Evolutionary conservation across 2,797 vertebrate species (phyloP).

Genomic region (Caiman crocodilus): DNA sequence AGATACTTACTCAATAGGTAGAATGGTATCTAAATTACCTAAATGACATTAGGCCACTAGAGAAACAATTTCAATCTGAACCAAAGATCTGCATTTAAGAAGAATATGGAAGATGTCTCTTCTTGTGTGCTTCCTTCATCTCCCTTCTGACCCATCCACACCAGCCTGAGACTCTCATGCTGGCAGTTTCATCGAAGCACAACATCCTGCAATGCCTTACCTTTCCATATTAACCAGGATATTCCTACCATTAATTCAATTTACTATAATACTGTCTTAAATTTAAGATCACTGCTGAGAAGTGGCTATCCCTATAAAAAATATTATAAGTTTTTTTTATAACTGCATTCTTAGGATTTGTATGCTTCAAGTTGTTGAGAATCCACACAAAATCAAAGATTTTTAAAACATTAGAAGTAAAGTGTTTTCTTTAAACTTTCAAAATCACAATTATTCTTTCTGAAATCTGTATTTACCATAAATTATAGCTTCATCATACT

Average conservation of each 20-base stretch:
- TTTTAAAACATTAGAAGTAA: background rate
- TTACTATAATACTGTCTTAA: background rate
- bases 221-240: fast-evolving
- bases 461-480: background rate
- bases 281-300: background rate
- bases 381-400: background rate
- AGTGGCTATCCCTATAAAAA: background rate
- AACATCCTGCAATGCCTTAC: fast-evolving
- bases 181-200: background rate
- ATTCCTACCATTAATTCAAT: background rate
- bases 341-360: background rate
- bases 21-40: no score
- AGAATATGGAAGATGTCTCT: background rate
- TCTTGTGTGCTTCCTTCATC: background rate
- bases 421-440: background rate
- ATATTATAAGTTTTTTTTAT: background rate
- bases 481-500: background rate
- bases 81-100: background rate
- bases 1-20: no score
- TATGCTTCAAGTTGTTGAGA: background rate
- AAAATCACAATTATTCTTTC: background rate
- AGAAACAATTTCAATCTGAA: no score
- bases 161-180: background rate
- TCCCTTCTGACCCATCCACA: background rate
- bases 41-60: no score